These are phyloP conservation scores for Maniola jurtina DNA, from an alignment of 1,140 invertebrate species.

Conservation along the genomic window DNA sequence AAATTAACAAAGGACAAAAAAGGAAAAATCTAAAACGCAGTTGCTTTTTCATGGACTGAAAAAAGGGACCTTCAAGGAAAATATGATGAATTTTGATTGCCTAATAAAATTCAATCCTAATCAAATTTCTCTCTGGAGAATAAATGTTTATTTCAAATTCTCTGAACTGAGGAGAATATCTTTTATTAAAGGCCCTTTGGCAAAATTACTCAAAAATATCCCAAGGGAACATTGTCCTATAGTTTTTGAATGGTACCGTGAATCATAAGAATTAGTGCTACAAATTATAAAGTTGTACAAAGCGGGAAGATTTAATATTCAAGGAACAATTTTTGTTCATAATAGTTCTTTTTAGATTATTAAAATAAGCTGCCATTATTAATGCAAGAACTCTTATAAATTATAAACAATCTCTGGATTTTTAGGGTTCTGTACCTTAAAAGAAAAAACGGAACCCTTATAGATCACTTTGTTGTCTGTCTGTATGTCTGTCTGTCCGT, in stretches of 20 bases:
- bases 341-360: no score
- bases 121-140: slow-evolving; percentile 37
- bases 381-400: no score
- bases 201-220: slow-evolving; percentile 17
- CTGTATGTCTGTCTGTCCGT: no score
- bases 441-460: no score
- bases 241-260: background rate
- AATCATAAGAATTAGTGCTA: no score
- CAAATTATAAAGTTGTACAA: no score
- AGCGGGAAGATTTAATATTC: no score
- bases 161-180: slow-evolving; percentile 15
- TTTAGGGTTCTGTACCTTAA: no score
- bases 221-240: slow-evolving; percentile 4
- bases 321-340: no score
- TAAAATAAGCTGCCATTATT: no score
- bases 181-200: slow-evolving; percentile 21
- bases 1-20: slow-evolving; percentile 27
- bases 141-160: slow-evolving; percentile 40
- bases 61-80: slow-evolving; percentile 29
- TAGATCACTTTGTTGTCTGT: no score
- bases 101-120: slow-evolving; percentile 53
- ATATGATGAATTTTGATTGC: slow-evolving; percentile 51
- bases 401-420: no score
- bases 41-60: slow-evolving; percentile 40
- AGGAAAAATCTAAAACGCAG: slow-evolving; percentile 33